A percentile compares a stretch with the other conserved stretches of the same genome.
phyloP scores from a whole-genome alignment of 2,888 invertebrate species.

The Drosophila mercatorum region DNA sequence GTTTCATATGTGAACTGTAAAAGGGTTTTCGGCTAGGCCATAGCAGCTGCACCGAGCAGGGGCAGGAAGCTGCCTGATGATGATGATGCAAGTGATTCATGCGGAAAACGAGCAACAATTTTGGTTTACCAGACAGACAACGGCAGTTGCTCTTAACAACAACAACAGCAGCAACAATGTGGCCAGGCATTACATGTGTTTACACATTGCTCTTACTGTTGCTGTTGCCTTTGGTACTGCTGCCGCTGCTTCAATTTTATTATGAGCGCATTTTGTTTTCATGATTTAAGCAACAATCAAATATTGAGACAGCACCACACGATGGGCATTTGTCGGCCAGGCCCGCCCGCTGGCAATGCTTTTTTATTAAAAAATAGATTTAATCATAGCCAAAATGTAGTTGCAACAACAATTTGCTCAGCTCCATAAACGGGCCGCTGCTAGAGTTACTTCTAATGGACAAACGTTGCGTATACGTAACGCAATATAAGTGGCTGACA shows the following conservation, averaged over 20 bases:
- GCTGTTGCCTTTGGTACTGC: neutral
- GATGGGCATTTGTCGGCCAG: neutral
- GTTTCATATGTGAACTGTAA: conserved; percentile 40
- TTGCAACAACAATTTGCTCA: conserved; percentile 16
- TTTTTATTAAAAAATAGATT: conserved; percentile 62
- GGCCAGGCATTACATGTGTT: conserved; percentile 67
- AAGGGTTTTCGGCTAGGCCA: conserved; percentile 33
- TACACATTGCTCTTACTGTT: conserved; percentile 55
- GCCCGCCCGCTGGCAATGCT: neutral
- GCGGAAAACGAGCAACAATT: conserved; percentile 79
- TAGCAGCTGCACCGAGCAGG: conserved; percentile 7
- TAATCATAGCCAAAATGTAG: conserved; percentile 62
- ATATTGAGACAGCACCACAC: neutral
- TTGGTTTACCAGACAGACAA: conserved; percentile 78
- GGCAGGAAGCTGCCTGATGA: conserved; percentile 53
- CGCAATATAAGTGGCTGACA: too few relatives aligned
- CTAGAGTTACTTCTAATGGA: conserved; percentile 25
- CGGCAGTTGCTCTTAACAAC: conserved; percentile 48
- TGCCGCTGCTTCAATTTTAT: conserved; percentile 68
- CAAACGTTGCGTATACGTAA: conserved; percentile 43
- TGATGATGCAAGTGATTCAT: conserved; percentile 78
- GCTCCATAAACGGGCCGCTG: conserved; percentile 19
- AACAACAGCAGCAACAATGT: conserved; percentile 39
- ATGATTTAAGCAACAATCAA: conserved; percentile 47
- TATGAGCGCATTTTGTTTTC: conserved; percentile 62